Evolutionary conservation across 1,140 invertebrate genomes (phyloP).

Genomic region (Mactra quadrangularis): DNA sequence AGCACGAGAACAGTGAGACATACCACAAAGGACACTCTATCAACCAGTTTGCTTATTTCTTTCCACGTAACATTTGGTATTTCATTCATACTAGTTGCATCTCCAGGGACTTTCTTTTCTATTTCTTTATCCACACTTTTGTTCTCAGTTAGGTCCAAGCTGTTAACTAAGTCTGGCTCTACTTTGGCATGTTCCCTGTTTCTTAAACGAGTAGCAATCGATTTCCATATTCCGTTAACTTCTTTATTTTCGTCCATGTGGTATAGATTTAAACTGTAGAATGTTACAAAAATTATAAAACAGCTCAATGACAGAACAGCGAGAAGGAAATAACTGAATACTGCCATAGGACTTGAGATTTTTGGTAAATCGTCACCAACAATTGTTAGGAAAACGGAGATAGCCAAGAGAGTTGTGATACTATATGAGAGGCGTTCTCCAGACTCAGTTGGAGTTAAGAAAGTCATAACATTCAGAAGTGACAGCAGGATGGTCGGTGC

Average conservation of each 20-base stretch:
- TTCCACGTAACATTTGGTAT: not conserved
- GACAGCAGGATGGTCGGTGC: conserved; percentile 86
- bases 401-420: conserved; percentile 43
- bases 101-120: not conserved
- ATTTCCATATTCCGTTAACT: not conserved
- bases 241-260: not conserved
- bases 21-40: not conserved
- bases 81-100: not conserved
- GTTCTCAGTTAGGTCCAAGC: not conserved
- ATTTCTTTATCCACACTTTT: not conserved
- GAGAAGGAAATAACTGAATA: not conserved
- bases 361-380: conserved; percentile 40
- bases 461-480: conserved; percentile 85
- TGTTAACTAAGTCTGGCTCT: not conserved
- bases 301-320: not conserved
- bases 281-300: no score
- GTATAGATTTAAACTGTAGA: not conserved
- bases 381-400: conserved; percentile 54
- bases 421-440: conserved; percentile 44
- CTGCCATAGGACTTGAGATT: conserved; percentile 32
- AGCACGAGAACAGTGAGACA: no score
- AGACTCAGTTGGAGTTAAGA: conserved; percentile 74
- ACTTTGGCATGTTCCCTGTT: not conserved
- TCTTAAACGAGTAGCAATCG: not conserved
- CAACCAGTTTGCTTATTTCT: not conserved